Conservation (phyloP, 2,888 invertebrate genomes). For the Galeopsomyia nigrocyanea region DNA sequence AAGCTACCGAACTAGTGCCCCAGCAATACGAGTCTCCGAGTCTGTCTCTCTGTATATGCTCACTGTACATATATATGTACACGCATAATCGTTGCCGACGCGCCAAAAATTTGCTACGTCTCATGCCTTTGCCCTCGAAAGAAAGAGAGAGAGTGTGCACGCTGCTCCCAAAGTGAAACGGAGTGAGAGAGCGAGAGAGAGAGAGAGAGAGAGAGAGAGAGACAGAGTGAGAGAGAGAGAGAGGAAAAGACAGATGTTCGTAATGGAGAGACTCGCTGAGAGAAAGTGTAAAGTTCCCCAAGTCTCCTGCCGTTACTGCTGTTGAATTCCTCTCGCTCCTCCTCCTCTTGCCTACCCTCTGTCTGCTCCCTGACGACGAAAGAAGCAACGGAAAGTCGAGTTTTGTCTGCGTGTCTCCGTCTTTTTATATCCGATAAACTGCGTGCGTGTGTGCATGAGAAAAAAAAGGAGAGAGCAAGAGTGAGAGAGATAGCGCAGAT, state of each 20-base stretch:
- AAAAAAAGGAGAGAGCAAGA: neutral
- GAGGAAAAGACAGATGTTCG: no score
- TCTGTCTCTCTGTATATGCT: no score
- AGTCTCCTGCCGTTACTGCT: conserved; percentile 3
- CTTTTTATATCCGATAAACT: no score
- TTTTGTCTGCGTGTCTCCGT: neutral
- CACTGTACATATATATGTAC: no score
- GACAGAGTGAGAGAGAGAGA: neutral
- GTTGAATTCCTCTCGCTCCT: neutral
- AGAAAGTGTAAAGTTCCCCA: conserved; percentile 37
- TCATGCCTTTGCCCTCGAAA: neutral
- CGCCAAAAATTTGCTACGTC: conserved; percentile 35
- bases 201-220: conserved; percentile 2
- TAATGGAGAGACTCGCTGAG: conserved; percentile 4
- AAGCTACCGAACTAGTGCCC: no score
- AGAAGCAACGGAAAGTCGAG: conserved; percentile 8
- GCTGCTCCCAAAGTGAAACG: no score
- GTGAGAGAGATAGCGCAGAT: conserved; percentile 19
- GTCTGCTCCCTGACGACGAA: neutral
- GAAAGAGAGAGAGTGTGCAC: neutral
- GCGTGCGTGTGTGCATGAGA: neutral
- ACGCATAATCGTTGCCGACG: conserved; percentile 16
- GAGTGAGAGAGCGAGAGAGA: neutral
- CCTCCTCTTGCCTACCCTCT: neutral
- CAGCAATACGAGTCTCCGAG: no score